Conservation (phyloP, 2,113 vertebrate genomes). For the Neolamprologus falcicula region DNA sequence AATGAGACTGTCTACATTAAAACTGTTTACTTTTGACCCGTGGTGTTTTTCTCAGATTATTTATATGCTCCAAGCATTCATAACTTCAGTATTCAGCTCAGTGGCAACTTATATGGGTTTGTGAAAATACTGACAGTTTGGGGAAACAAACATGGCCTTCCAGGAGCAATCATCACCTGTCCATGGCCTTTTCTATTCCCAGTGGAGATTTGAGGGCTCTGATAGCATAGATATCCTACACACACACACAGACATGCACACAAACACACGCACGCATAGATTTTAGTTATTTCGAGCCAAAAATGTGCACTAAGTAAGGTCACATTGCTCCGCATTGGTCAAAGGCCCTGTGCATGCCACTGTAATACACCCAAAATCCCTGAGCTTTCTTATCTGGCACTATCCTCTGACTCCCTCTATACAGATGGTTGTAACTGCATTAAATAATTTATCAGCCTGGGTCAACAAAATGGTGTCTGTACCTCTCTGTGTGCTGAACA, state of each 20-base stretch:
- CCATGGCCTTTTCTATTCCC: background rate
- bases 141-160: background rate
- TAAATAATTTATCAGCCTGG: conserved; percentile 28
- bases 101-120: background rate
- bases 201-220: background rate
- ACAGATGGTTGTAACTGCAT: background rate
- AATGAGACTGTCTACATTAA: background rate
- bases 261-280: fast-evolving
- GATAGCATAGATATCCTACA: background rate
- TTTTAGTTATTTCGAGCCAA: background rate
- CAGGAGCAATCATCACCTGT: background rate
- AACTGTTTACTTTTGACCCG: background rate
- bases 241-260: background rate
- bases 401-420: background rate
- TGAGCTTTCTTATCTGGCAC: background rate
- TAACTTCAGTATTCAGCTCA: background rate
- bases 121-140: background rate
- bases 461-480: background rate
- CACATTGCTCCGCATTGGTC: background rate
- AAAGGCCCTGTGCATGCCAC: background rate
- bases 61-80: background rate
- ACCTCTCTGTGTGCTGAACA: background rate
- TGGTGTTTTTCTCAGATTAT: background rate
- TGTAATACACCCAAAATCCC: background rate
- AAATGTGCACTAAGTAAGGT: background rate